Evolutionary conservation across 2,888 invertebrate species (phyloP).

Genomic region (Cantharis flavilabris): DNA sequence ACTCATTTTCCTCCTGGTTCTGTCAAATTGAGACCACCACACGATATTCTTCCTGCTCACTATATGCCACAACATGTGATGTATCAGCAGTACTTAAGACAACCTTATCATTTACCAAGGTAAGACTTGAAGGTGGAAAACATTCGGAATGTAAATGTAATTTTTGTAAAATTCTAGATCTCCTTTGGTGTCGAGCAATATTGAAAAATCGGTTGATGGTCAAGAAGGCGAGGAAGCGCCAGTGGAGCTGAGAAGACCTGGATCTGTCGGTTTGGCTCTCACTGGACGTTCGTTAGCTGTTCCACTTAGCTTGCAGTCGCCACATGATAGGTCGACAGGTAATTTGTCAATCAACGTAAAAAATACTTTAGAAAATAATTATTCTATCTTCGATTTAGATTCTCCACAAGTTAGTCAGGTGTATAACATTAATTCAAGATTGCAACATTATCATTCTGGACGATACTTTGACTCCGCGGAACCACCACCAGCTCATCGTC

Average conservation of each 20-base stretch:
- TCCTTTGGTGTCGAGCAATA: constrained; percentile 63
- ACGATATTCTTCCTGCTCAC: constrained; percentile 57
- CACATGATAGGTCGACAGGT: constrained; percentile 70
- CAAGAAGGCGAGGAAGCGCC: constrained; percentile 57
- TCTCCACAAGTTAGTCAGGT: constrained; percentile 73
- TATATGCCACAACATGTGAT: constrained; percentile 60
- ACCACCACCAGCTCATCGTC: constrained; percentile 65
- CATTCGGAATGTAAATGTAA: background rate
- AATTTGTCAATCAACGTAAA: constrained; percentile 21
- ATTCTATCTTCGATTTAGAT: constrained; percentile 49
- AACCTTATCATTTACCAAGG: constrained; percentile 51
- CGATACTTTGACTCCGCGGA: constrained; percentile 64
- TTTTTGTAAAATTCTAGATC: constrained; percentile 46
- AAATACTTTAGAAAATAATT: background rate
- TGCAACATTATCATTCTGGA: constrained; percentile 55
- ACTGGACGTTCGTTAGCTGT: constrained; percentile 64
- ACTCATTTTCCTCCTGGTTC: constrained; percentile 58
- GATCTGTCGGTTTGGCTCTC: constrained; percentile 56
- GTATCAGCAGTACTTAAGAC: constrained; percentile 62
- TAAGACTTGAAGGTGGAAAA: constrained; percentile 27
- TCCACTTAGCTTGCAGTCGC: constrained; percentile 71
- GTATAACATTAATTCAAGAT: constrained; percentile 58
- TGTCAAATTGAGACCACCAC: constrained; percentile 47
- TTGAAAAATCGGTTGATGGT: constrained; percentile 64
- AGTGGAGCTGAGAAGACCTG: constrained; percentile 66